Base-by-base conservation (phyloP, 2,888 invertebrate species). In the Coecobrya sp. region DNA sequence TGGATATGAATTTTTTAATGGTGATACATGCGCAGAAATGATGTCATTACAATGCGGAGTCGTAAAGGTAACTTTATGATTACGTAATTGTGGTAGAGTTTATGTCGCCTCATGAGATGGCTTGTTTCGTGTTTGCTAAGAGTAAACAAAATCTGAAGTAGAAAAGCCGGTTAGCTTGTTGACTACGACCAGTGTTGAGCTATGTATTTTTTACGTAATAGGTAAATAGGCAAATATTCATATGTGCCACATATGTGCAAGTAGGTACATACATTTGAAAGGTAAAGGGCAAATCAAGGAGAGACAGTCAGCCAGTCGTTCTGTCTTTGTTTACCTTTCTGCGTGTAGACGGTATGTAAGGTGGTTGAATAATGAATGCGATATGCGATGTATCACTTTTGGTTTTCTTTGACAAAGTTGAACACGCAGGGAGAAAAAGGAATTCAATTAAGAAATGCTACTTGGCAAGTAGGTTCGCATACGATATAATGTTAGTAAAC, bases 221-320 rank as follows among this genome's bases (percentile, higher is more conserved):
- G n/a, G 36, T 36, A 7, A 2, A 36, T 36, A 7, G 2, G 36
- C 36, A 36, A 36, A 36, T 36, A 36, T 36, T 36, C 36, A 36
- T 36, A 7, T n/a, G n/a, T n/a, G n/a, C n/a, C n/a, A n/a, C n/a
- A n/a, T n/a, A n/a, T 55, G 16, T 55, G 55, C 55, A 55, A 55
- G 13, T 55, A 55, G 11, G 55, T 10, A 62, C 4, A 4, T 62
- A 4, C 22, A 73, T 42, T 55, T 30, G 36, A 0, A 52, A 55
- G 30, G 52, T 10, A 55, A 82, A 82, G 82, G 82, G 82, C 59
- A 82, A 59, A 36, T 42, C 82, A 82, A 82, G 82, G 82, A 82
- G 82, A 82, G 55, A 65, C 19, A 27, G 65, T 2, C 19, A n/a
- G 7, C 1, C 19, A 59, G 8, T 11, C 22, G 13, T 25, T 65